Conservation (phyloP, 1,140 invertebrate genomes). For the Drosophila busckii region DNA sequence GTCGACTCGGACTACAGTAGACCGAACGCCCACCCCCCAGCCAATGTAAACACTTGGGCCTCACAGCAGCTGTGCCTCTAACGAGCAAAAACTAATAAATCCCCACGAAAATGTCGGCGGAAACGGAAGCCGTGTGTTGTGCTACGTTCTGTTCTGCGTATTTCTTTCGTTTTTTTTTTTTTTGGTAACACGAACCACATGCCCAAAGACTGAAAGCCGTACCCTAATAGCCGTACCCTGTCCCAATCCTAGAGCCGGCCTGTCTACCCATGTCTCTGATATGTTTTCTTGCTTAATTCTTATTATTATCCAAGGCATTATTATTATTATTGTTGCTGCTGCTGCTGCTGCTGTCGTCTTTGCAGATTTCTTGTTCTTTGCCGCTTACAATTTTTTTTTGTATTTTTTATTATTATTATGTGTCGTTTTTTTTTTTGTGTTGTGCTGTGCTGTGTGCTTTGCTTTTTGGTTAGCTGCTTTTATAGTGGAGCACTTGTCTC, state of each 20-base stretch:
- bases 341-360: constrained; percentile 40
- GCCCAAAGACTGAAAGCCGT: constrained; percentile 27
- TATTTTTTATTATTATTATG: neutral
- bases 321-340: constrained; percentile 51
- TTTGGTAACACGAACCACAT: neutral
- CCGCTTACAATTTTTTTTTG: constrained; percentile 11
- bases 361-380: constrained; percentile 53
- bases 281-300: constrained; percentile 77
- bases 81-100: constrained; percentile 78
- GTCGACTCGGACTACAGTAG: constrained; percentile 34
- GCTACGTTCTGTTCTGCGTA: constrained; percentile 12
- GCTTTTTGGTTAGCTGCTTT: constrained; percentile 35
- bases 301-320: constrained; percentile 75
- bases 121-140: constrained; percentile 73
- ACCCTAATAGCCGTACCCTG: neutral
- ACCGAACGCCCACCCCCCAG: too few species aligned
- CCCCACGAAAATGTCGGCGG: constrained; percentile 73
- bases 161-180: constrained; percentile 12
- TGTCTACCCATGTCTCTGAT: constrained; percentile 56
- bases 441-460: constrained; percentile 5
- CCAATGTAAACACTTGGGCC: constrained; percentile 63
- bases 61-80: constrained; percentile 67
- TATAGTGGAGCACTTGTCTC: constrained; percentile 56
- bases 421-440: constrained; percentile 1
- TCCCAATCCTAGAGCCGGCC: constrained; percentile 25